Conservation (phyloP, 1,140 invertebrate species). For the Bicyclus anynana region DNA sequence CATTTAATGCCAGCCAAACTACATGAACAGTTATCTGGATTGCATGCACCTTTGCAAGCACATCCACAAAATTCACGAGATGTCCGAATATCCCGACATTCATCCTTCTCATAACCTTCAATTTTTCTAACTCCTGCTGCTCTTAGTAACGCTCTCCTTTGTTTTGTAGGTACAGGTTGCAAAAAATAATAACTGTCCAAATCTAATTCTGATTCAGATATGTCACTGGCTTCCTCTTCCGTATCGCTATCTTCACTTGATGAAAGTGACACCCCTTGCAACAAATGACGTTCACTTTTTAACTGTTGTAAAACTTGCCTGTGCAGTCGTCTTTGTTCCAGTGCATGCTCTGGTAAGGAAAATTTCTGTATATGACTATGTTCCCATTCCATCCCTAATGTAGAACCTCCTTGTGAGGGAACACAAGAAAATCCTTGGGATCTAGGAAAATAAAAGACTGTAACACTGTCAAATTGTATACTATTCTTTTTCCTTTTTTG, state of each 20-base stretch:
- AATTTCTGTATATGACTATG: conserved; percentile 87
- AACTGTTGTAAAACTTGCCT: conserved; percentile 88
- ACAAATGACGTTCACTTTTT: conserved; percentile 81
- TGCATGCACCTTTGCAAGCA: conserved; percentile 95
- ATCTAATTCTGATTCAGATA: conserved; percentile 90
- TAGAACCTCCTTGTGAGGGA: conserved; percentile 97
- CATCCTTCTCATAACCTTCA: conserved; percentile 95
- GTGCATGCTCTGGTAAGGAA: conserved; percentile 87
- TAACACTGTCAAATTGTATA: conserved; percentile 94
- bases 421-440: conserved; percentile 99
- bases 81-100: conserved; percentile 93
- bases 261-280: conserved; percentile 73
- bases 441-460: conserved; percentile 96
- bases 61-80: conserved; percentile 97
- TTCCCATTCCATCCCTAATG: conserved; percentile 94
- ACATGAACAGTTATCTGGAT: conserved; percentile 96
- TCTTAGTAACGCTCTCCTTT: conserved; percentile 90
- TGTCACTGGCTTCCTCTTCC: conserved; percentile 89
- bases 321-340: conserved; percentile 91
- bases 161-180: conserved; percentile 94
- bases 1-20: conserved; percentile 97
- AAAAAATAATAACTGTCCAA: conserved; percentile 95
- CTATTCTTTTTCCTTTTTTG: conserved; percentile 84
- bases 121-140: conserved; percentile 96
- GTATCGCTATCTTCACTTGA: conserved; percentile 88